These are phyloP conservation scores for Aldrovandia affinis DNA, from an alignment of 2,797 vertebrate species.

Conservation along the genomic window DNA sequence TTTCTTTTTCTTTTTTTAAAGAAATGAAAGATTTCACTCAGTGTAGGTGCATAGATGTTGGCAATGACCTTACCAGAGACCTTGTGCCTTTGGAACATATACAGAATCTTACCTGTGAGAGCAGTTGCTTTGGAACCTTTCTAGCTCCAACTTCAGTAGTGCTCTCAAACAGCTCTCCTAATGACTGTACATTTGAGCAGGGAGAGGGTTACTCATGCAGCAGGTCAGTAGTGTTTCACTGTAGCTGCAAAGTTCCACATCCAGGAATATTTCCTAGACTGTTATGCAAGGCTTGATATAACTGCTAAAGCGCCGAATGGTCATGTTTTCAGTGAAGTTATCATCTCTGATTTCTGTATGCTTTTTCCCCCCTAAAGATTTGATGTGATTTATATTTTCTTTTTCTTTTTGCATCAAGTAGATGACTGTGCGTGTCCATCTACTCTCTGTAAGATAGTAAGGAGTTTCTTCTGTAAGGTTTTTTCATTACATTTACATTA, in stretches of 20 bases:
- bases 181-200: background rate
- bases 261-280: background rate
- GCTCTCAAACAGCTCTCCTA: background rate
- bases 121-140: background rate
- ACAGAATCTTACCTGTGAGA: background rate
- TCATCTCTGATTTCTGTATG: background rate
- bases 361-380: background rate
- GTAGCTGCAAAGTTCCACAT: background rate
- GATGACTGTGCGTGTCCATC: background rate
- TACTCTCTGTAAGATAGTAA: no score
- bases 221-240: constrained; percentile 3
- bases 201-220: background rate
- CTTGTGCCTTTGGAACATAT: background rate
- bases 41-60: background rate
- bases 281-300: background rate
- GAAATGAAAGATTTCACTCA: no score
- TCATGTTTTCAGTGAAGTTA: background rate
- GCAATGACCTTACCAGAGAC: background rate
- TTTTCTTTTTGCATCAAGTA: background rate
- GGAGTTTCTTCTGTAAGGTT: no score
- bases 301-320: background rate
- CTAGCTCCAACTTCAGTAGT: background rate
- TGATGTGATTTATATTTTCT: background rate
- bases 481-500: no score
- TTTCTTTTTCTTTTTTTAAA: background rate